Percentiles rank a stretch among this genome's conserved stretches.
Evolutionary conservation across 37 sponge, comb jelly and placozoan species (phyloP).

Genomic region (Eunapius fragilis): DNA sequence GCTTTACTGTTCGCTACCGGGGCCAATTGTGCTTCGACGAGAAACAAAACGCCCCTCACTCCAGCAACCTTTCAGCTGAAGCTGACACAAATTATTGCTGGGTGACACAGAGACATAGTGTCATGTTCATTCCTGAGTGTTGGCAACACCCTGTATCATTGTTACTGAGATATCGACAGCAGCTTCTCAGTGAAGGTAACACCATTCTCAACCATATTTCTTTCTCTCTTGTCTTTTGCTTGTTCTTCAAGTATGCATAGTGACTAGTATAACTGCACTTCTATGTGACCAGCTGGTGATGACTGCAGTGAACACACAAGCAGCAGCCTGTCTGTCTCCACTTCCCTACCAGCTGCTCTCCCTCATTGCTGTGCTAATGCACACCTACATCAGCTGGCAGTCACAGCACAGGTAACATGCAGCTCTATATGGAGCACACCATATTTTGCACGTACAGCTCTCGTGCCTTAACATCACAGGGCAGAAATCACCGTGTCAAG

Average conservation of each 20-base stretch:
- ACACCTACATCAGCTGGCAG: constrained; percentile 9
- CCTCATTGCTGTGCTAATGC: constrained; percentile 9
- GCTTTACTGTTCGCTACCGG: constrained; percentile 7
- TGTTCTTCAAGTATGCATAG: neutral
- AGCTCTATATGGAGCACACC: neutral
- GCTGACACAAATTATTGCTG: neutral
- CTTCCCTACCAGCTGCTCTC: constrained; percentile 15
- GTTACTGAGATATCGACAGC: neutral
- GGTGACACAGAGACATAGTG: constrained; percentile 9
- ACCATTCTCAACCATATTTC: neutral
- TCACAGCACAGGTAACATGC: neutral
- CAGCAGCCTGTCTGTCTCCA: neutral
- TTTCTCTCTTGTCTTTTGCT: neutral
- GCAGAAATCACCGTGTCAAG: neutral
- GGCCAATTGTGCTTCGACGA: neutral
- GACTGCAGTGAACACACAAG: neutral
- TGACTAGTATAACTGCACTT: no score
- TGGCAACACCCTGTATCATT: constrained; percentile 14
- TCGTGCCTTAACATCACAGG: neutral
- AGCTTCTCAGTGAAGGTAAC: neutral
- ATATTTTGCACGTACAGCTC: neutral
- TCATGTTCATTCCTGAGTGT: neutral
- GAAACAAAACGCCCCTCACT: neutral
- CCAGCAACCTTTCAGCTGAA: neutral
- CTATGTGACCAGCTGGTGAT: constrained; percentile 4